A percentile compares a stretch with the other conserved stretches of the same genome.
Evolutionary conservation across 2,888 invertebrate species (phyloP).

Genomic region (Xylocampa areola): DNA sequence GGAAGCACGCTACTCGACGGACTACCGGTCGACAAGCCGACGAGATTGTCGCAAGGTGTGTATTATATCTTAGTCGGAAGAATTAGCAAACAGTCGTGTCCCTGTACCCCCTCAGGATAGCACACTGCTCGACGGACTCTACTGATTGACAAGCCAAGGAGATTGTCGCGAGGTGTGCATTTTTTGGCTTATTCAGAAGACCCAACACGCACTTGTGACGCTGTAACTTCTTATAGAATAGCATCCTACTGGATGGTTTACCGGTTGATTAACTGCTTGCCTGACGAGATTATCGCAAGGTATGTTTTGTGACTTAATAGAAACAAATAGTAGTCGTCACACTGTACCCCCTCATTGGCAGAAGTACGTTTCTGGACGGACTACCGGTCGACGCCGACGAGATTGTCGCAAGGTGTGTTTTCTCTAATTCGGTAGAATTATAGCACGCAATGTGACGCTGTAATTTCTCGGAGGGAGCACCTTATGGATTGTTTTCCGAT

Average conservation of each 20-base stretch:
- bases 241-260: too few relatives aligned
- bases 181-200: not conserved
- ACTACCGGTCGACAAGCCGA: conserved; percentile 92
- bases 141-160: conserved; percentile 92
- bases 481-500: too few relatives aligned
- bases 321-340: conserved; percentile 96
- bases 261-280: too few relatives aligned
- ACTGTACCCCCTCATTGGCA: conserved; percentile 94
- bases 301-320: conserved; percentile 5
- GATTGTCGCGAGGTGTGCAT: conserved; percentile 95
- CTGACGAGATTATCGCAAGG: conserved; percentile 15
- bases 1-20: conserved; percentile 94
- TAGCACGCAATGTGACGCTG: too few relatives aligned
- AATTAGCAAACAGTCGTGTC: too few relatives aligned
- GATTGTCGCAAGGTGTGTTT: conserved; percentile 94
- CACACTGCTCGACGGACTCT: conserved; percentile 93
- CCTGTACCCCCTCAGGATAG: too few relatives aligned
- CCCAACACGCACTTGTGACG: too few relatives aligned
- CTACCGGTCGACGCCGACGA: conserved; percentile 92
- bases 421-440: too few relatives aligned
- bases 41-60: conserved; percentile 95
- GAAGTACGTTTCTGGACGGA: conserved; percentile 93
- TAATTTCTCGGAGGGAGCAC: too few relatives aligned
- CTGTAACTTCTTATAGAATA: too few relatives aligned
- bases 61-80: not conserved